A percentile compares a stretch with the other conserved stretches of the same genome.
phyloP scores from a whole-genome alignment of 2,888 invertebrate species.

The Hypolimnas misippus region DNA sequence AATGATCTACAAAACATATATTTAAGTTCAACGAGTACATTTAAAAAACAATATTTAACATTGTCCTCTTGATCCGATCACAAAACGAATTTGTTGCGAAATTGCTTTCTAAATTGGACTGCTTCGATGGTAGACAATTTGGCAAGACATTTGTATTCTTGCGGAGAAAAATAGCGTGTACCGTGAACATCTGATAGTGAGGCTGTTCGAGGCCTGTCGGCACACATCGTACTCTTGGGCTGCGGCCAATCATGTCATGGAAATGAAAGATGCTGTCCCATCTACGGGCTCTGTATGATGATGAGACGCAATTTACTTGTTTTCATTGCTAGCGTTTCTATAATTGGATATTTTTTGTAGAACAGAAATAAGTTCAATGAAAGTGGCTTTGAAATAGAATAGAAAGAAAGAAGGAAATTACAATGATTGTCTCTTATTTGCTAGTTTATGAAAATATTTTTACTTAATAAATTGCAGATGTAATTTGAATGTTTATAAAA shows the following conservation, averaged over 20 bases:
- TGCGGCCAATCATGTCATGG: conserved; percentile 74
- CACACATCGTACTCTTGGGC: conserved; percentile 68
- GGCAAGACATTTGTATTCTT: conserved; percentile 83
- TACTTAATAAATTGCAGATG: too few relatives aligned
- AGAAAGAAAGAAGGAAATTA: too few relatives aligned
- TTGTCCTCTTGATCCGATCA: conserved; percentile 79
- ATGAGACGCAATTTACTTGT: conserved; percentile 16
- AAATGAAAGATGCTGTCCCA: conserved; percentile 72
- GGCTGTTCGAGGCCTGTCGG: conserved; percentile 66
- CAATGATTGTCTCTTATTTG: too few relatives aligned
- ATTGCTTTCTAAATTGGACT: conserved; percentile 83
- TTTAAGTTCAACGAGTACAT: conserved; percentile 18
- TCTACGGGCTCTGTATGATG: conserved; percentile 35
- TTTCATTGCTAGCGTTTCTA: conserved; percentile 3
- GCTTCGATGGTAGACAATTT: conserved; percentile 82
- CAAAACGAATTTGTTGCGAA: conserved; percentile 81
- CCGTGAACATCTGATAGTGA: conserved; percentile 77
- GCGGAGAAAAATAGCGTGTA: conserved; percentile 80
- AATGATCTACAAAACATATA: not conserved
- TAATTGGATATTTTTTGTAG: not conserved
- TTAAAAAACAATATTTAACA: conserved; percentile 76
- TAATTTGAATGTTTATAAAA: too few relatives aligned
- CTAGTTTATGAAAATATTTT: too few relatives aligned
- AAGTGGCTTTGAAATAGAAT: too few relatives aligned
- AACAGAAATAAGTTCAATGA: not conserved